Conservation (phyloP, 2,888 invertebrate species). For the Coenonympha arcania region DNA sequence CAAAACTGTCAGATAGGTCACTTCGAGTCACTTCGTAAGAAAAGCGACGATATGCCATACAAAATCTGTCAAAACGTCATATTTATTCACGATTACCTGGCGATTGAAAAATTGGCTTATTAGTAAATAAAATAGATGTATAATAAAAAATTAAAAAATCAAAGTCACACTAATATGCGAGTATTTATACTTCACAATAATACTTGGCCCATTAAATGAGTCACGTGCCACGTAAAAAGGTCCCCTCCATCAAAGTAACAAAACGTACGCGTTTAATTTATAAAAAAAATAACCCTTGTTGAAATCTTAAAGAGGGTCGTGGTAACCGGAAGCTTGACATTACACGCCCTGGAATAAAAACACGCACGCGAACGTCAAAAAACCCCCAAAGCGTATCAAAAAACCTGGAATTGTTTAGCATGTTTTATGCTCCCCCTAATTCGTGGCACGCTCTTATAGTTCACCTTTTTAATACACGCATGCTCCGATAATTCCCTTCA, state of each 20-base stretch:
- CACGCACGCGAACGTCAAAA: conserved; percentile 60
- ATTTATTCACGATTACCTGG: no score
- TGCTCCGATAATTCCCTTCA: conserved; percentile 4
- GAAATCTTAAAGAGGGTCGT: conserved; percentile 45
- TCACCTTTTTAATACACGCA: conserved; percentile 11
- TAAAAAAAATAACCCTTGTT: conserved; percentile 28
- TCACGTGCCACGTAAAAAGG: conserved; percentile 22
- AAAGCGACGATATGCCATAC: no score
- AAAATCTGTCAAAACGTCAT: no score
- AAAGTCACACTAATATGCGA: no score
- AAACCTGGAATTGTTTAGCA: conserved; percentile 56
- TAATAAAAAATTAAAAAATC: no score
- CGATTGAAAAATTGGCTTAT: no score
- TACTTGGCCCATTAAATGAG: conserved; percentile 1
- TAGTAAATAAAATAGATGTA: no score
- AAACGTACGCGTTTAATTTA: conserved; percentile 16
- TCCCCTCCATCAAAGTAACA: conserved; percentile 7
- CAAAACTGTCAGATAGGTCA: no score
- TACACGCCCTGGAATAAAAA: conserved; percentile 45
- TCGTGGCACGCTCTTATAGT: conserved; percentile 32
- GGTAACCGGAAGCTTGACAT: conserved; percentile 63
- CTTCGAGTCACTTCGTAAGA: no score
- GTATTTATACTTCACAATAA: neutral
- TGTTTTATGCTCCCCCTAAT: conserved; percentile 51
- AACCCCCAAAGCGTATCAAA: conserved; percentile 36